phyloP scores from a whole-genome alignment of 2,113 vertebrate species.

The Rhinoderma darwinii region DNA sequence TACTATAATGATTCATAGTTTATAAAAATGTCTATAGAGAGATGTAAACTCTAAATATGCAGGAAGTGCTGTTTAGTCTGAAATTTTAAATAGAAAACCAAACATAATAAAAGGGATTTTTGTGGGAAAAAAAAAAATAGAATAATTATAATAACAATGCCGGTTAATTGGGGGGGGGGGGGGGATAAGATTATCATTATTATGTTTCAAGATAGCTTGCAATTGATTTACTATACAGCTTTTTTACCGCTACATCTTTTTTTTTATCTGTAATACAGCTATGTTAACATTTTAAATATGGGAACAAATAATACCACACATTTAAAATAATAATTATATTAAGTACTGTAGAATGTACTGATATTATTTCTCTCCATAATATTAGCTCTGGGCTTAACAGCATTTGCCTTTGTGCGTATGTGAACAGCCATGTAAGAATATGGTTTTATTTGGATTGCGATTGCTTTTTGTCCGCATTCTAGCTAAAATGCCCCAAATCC shows the following conservation, averaged over 20 bases:
- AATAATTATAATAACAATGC: not conserved
- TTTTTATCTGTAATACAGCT: not conserved
- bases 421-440: conserved; percentile 17
- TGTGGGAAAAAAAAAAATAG: not conserved
- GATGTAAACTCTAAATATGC: no score
- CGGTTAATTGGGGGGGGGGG: not conserved
- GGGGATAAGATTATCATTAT: not conserved
- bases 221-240: not conserved
- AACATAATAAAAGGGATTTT: not conserved
- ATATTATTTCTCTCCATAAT: not conserved
- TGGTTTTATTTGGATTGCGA: conserved; percentile 30
- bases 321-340: conserved; percentile 25
- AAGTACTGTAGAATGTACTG: not conserved
- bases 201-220: not conserved
- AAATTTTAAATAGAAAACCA: no score
- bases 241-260: not conserved
- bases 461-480: not conserved
- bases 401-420: conserved; percentile 36
- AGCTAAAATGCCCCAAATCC: conserved; percentile 37
- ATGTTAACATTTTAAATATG: not conserved
- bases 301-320: not conserved
- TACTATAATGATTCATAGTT: no score
- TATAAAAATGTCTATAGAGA: no score
- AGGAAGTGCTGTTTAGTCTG: no score
- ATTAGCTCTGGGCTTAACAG: conserved; percentile 30